Percentiles rank a stretch among this genome's conserved stretches.
Conservation (phyloP, 2,888 invertebrate species). For the Noctua pronuba region DNA sequence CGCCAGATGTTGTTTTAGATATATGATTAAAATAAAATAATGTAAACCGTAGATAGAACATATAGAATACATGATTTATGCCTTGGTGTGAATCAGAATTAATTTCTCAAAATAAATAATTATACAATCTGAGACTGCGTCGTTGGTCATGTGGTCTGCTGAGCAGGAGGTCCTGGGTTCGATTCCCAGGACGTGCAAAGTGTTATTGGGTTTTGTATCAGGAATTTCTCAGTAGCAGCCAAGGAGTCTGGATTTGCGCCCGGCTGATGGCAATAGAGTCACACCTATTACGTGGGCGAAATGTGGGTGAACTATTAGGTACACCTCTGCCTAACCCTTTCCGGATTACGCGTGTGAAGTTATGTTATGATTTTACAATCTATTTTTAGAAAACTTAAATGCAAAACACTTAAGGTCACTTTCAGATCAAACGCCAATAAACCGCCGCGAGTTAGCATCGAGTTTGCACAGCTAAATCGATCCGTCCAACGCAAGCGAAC, state of each 20-base stretch:
- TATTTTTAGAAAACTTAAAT: neutral
- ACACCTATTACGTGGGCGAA: no score
- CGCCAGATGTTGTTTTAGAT: neutral
- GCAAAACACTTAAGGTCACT: constrained; percentile 29
- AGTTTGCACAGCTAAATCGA: constrained; percentile 69
- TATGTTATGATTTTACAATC: neutral
- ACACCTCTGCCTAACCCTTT: no score
- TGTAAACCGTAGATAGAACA: neutral
- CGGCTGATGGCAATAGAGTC: neutral
- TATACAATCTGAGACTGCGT: no score
- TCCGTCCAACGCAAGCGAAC: constrained; percentile 75
- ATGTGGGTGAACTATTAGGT: no score
- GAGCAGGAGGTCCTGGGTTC: no score
- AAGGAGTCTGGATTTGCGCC: no score
- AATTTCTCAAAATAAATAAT: neutral
- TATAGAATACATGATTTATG: no score
- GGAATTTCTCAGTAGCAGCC: no score
- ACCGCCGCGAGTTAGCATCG: constrained; percentile 54
- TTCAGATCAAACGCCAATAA: constrained; percentile 44
- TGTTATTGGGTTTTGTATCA: no score
- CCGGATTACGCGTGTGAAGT: no score
- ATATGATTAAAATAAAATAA: neutral
- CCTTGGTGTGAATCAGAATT: neutral
- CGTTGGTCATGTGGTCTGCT: no score
- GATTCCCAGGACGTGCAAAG: no score